Evolutionary conservation across 1,140 invertebrate species (phyloP), one percentile per base, ranked within the genome.

Genomic region (Acromyrmex charruanus): DNA sequence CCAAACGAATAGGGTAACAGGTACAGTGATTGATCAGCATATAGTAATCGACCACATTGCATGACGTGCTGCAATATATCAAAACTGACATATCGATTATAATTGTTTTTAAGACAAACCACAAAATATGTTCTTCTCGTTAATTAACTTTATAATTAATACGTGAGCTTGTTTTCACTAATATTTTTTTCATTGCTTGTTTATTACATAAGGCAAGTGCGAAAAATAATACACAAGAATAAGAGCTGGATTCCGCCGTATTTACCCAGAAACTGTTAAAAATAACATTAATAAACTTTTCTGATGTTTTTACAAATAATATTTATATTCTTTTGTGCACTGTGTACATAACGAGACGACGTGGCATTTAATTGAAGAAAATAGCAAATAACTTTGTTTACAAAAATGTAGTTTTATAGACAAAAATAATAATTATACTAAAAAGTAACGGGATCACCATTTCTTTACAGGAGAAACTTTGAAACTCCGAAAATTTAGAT

Each of bases 11-110:
- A 69, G 28, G 63, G 16, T 79, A 79, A 79, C 44, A 35, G 61
- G 77, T 71, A 69, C 65, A 81, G 35, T 81, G 77, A 81, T 81
- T 71, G 65, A 81, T 81, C 77, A 71, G 77, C 77, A 39, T 39
- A 25, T 55, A 55, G 35, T 81, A 81, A 81, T 81, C 21, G 65
- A 81, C 61, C 25, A 31, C 18, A 44, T n/a, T 39, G 61, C 44
- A 51, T 68, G 49, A 16, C 65, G n/a, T 35, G 58, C 28, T 18
- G 75, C 16, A 71, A 81, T 81, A 81, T 44, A 81, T 81, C 49
- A 55, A 55, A 59, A 58, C 31, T n/a, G 66, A 39, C 66, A 69
- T 66, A 69, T 81, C 65, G 39, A 81, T 81, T 71, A 71, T 58
- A 55, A 81, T 69, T 55, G 65, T 81, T 68, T 55, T 55, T 25